Conservation (phyloP, 2,888 invertebrate species). For the Cremastinae sp. region DNA sequence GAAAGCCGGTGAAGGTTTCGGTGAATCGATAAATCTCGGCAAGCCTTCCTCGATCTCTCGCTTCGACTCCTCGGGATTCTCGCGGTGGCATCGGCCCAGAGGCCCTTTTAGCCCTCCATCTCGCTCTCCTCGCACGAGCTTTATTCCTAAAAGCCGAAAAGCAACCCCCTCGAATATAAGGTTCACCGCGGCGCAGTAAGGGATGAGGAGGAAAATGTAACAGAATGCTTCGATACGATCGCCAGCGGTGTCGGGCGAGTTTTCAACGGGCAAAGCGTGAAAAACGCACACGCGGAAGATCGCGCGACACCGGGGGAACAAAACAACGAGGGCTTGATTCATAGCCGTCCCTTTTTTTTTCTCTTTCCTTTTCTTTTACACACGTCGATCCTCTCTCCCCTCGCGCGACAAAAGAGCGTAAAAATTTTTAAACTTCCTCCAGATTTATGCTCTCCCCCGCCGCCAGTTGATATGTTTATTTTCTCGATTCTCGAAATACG, state of each 20-base stretch:
- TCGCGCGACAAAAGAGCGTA: conserved; percentile 11
- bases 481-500: conserved; percentile 17
- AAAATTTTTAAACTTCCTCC: background rate
- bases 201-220: background rate
- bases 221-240: no score
- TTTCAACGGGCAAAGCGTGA: conserved; percentile 34
- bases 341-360: conserved; percentile 42
- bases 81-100: no score
- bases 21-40: conserved; percentile 59
- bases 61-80: background rate
- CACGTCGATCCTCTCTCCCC: conserved; percentile 3
- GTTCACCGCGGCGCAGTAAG: no score
- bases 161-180: no score
- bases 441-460: conserved; percentile 1
- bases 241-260: conserved; percentile 7
- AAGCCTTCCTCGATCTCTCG: conserved; percentile 22
- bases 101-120: background rate
- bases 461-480: conserved; percentile 22
- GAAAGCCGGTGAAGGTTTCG: conserved; percentile 39
- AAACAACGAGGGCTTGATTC: conserved; percentile 46
- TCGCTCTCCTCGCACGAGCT: background rate
- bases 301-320: conserved; percentile 9
- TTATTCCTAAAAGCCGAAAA: background rate
- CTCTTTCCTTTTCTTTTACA: conserved; percentile 18
- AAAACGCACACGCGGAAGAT: conserved; percentile 36